phyloP scores from a whole-genome alignment of 2,113 vertebrate species.

The Protobothrops mucrosquamatus region DNA sequence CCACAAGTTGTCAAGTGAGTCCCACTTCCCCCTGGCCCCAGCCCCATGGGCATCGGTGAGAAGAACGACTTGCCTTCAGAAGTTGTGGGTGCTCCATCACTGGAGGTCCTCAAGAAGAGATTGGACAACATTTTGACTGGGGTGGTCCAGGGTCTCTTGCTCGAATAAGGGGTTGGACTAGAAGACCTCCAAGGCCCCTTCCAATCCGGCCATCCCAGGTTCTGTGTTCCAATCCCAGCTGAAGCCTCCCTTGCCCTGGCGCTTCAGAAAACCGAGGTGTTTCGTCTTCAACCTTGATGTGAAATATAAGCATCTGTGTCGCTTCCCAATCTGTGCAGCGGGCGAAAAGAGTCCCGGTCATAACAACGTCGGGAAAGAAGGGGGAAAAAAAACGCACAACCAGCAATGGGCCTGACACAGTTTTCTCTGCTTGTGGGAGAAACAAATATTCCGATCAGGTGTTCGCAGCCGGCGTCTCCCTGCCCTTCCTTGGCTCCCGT shows the following conservation, averaged over 20 bases:
- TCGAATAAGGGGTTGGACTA: background rate
- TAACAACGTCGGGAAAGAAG: background rate
- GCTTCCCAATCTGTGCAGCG: background rate
- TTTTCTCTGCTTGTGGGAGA: background rate
- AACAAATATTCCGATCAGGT: background rate
- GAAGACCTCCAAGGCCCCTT: background rate
- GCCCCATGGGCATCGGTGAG: background rate
- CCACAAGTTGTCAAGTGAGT: background rate
- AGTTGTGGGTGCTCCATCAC: too few species aligned
- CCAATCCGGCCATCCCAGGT: background rate
- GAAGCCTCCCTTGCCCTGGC: background rate
- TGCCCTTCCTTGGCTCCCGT: background rate
- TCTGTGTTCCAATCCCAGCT: background rate
- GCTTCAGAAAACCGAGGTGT: rapidly evolving
- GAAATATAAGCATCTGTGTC: background rate
- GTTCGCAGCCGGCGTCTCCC: background rate
- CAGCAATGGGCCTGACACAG: background rate
- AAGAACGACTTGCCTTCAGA: background rate
- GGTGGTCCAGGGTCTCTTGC: background rate
- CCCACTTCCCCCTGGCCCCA: background rate
- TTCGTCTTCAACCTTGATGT: background rate
- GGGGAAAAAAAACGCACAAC: background rate
- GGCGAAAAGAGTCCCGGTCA: too few species aligned
- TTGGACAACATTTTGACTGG: too few species aligned
- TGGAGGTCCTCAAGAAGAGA: background rate